These are phyloP conservation scores for Pterophyllum scalare DNA, from an alignment of 2,113 vertebrate genomes.

Conservation along the genomic window DNA sequence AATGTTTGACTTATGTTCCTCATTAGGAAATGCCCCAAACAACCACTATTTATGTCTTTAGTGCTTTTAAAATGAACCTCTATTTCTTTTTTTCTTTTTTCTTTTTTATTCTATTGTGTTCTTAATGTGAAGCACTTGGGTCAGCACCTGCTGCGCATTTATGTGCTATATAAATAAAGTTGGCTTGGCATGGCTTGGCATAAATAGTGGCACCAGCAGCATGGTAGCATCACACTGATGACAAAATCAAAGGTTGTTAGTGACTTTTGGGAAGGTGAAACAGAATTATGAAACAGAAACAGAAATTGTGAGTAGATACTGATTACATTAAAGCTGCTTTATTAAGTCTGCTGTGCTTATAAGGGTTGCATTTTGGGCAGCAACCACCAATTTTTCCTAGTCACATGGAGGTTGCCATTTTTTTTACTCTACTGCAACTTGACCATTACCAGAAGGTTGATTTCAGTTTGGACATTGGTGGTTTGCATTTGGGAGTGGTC, in stretches of 20 bases:
- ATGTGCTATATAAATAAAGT: too few species aligned
- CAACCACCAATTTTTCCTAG: not conserved
- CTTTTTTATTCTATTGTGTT: too few species aligned
- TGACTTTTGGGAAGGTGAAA: fast-evolving
- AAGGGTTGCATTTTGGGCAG: not conserved
- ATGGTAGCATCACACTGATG: not conserved
- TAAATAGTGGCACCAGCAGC: conserved; percentile 20
- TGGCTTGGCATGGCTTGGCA: too few species aligned
- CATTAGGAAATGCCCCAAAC: not conserved
- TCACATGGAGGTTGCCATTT: not conserved
- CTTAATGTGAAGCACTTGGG: too few species aligned
- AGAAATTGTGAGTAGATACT: not conserved
- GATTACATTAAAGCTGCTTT: not conserved
- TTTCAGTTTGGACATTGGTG: too few species aligned
- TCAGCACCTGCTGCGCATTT: too few species aligned
- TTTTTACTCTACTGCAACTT: too few species aligned
- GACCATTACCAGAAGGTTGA: too few species aligned
- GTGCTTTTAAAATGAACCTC: not conserved
- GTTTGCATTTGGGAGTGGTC: not conserved
- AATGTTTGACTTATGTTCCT: conserved; percentile 34
- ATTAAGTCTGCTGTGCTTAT: not conserved
- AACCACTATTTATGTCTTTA: conserved; percentile 38
- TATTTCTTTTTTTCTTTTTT: conserved; percentile 9
- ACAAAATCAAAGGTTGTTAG: not conserved
- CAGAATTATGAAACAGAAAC: not conserved